Evolutionary conservation across 2,113 vertebrate genomes (phyloP).

Genomic region (Phalacrocorax carbo): DNA sequence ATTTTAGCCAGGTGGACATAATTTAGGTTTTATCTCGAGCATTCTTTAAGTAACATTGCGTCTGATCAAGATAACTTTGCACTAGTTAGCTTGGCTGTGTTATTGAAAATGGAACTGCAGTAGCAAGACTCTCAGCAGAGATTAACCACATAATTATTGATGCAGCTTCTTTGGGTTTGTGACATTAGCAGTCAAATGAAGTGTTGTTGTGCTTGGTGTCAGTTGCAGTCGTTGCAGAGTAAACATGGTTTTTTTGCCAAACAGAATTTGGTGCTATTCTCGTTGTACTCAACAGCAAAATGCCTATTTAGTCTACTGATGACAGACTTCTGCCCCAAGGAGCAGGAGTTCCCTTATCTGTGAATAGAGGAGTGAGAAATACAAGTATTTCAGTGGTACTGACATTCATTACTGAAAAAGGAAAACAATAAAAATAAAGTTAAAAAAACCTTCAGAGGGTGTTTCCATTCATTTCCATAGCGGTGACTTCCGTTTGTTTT

Average conservation of each 20-base stretch:
- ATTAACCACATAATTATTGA: background rate
- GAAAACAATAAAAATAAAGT: background rate
- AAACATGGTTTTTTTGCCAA: background rate
- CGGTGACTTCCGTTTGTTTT: background rate
- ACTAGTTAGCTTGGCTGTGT: background rate
- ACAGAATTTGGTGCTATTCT: background rate
- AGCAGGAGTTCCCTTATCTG: background rate
- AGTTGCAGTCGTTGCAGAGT: background rate
- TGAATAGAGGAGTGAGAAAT: background rate
- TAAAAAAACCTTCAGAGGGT: background rate
- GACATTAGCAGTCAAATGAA: background rate
- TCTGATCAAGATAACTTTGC: background rate
- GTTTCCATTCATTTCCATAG: background rate
- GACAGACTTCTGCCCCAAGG: background rate
- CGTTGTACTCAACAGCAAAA: background rate
- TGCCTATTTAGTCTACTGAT: background rate
- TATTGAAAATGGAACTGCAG: background rate
- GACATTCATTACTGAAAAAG: background rate
- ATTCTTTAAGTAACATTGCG: background rate
- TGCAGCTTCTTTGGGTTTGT: background rate
- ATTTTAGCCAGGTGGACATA: background rate
- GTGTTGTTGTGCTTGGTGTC: background rate
- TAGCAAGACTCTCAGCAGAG: background rate
- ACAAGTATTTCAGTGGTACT: background rate
- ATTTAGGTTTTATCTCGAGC: background rate